phyloP scores from a whole-genome alignment of 1,140 invertebrate genomes.

The Cylas formicarius region DNA sequence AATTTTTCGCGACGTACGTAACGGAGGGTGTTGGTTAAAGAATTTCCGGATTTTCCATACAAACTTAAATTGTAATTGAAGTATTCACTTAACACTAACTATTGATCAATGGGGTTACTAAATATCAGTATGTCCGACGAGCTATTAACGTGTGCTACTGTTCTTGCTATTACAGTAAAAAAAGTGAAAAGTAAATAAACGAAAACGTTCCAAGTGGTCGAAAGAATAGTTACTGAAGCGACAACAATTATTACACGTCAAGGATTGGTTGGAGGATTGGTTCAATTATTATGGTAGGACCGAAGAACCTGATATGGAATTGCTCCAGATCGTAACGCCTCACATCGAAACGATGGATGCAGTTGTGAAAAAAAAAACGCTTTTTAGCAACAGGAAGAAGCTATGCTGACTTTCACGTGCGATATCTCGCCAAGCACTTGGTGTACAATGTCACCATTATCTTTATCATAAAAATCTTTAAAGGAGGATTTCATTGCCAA shows the following conservation, averaged over 20 bases:
- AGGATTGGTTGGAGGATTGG: conserved; percentile 25
- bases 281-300: conserved; percentile 25
- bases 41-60: too few relatives aligned
- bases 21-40: too few relatives aligned
- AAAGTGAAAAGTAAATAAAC: conserved; percentile 6
- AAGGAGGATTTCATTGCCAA: too few relatives aligned
- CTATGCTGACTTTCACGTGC: too few relatives aligned
- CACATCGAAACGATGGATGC: conserved; percentile 30
- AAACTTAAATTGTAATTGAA: too few relatives aligned
- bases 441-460: too few relatives aligned
- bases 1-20: too few relatives aligned
- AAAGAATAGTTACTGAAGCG: conserved; percentile 18
- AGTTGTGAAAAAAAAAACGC: conserved; percentile 29
- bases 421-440: conserved; percentile 10
- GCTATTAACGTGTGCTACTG: conserved; percentile 4
- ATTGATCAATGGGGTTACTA: too few relatives aligned
- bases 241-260: conserved; percentile 28
- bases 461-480: too few relatives aligned
- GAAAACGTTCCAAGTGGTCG: conserved; percentile 3
- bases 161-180: conserved; percentile 5
- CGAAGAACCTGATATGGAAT: too few relatives aligned
- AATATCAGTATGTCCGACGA: too few relatives aligned
- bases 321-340: conserved; percentile 29
- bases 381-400: conserved; percentile 24
- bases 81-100: too few relatives aligned